A percentile compares a stretch with the other conserved stretches of the same genome.
These are phyloP conservation scores for Lepus europaeus DNA, from an alignment of 2,113 vertebrate genomes.

Conservation along the genomic window DNA sequence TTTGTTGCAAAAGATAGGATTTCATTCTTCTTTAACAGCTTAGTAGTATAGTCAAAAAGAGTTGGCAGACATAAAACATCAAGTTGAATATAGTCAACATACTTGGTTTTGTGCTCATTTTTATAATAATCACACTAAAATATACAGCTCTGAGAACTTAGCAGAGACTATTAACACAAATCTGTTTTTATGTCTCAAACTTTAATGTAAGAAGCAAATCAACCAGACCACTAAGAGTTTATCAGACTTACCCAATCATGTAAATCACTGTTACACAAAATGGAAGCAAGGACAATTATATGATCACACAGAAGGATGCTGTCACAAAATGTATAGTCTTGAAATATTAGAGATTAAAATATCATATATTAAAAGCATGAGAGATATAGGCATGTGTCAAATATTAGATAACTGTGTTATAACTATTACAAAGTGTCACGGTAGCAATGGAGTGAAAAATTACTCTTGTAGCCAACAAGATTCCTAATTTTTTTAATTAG, in stretches of 20 bases:
- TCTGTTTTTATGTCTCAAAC: not conserved
- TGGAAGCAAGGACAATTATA: not conserved
- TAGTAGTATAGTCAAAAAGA: too few species aligned
- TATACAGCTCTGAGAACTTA: not conserved
- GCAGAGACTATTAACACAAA: not conserved
- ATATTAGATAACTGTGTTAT: not conserved
- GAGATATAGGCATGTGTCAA: not conserved
- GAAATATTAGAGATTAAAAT: constrained; percentile 3
- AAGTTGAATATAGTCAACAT: constrained; percentile 3
- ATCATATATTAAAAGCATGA: not conserved
- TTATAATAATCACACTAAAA: constrained; percentile 10
- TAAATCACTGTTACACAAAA: not conserved
- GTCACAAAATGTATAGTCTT: not conserved
- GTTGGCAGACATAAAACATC: not conserved
- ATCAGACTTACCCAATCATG: not conserved
- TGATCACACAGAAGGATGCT: not conserved
- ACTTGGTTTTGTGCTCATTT: not conserved
- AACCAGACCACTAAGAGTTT: not conserved
- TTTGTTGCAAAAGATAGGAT: too few species aligned
- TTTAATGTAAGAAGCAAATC: not conserved
- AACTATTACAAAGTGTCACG: not conserved
- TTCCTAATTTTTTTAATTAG: not conserved
- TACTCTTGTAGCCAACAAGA: not conserved
- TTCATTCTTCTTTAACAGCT: too few species aligned
- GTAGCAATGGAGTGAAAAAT: not conserved